Base-by-base conservation (phyloP, 2,797 vertebrate genomes). In the Schizopygopsis malacanthus region DNA sequence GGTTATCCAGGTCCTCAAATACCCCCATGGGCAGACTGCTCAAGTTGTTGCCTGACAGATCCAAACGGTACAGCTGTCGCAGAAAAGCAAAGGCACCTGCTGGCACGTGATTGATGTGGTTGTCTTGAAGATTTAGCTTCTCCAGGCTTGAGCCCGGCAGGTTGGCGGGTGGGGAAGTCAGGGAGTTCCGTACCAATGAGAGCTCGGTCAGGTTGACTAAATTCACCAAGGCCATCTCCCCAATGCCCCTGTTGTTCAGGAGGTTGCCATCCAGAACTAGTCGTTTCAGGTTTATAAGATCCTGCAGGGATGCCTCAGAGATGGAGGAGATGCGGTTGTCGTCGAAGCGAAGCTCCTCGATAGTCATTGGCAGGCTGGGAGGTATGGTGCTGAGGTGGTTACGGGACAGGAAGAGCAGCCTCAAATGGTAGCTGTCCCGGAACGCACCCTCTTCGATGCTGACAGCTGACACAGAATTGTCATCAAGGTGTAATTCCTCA, bases 311-410 rank as follows among this genome's bases (percentile, higher is more conserved):
- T 85, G 95, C 95, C 92, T 99, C 98, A 28, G 97, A 97, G 94
- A 99, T 99, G 0, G 97, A 98, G 69, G 98, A 99, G 94, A 99
- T 99, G 75, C 99, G 98, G 94, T 99, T 99, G 96, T 99, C 99
- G 90, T 99, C 99, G 90, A 99, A 96, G 91, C 99, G 97, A 86
- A 99, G 92, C 92, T 99, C 99, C 94, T 99, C 98, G 88, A 99
- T 99, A 43, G 98, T 98, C 95, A 96, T 97, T 86, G 99, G 99
- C 81, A 99, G 95, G 88, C 99, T 98, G 89, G 96, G 95, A 81
- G 99, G 99, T 91, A 99, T 99, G 91, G 98, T 98, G 92, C 98
- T 99, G 52, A 99, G 96, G 93, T 99, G 99, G 94, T 99, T 99
- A 85, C 99, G 95, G 43, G 99, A 99, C 90, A 99, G 97, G 90